Conservation (phyloP, 2,888 invertebrate genomes). For the Sylvicola cinctus region DNA sequence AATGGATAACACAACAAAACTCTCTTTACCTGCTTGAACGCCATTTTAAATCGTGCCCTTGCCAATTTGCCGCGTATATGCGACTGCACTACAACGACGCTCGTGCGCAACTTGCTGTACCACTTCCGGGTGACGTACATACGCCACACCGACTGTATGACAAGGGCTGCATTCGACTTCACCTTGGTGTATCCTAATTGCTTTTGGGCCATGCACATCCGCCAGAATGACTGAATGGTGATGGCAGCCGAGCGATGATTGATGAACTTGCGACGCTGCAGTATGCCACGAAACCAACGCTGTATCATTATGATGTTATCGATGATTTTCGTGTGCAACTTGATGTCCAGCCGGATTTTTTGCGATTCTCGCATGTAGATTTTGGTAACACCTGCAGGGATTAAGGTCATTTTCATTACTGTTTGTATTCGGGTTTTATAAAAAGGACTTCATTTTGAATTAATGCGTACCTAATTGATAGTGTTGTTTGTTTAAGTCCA, state of each 20-base stretch:
- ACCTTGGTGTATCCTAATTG: constrained; percentile 27
- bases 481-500: constrained; percentile 72
- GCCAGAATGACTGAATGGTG: constrained; percentile 52
- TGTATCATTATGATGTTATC: constrained; percentile 81
- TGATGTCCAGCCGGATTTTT: constrained; percentile 77
- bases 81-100: constrained; percentile 47
- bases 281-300: constrained; percentile 68
- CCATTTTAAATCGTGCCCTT: constrained; percentile 31
- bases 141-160: constrained; percentile 64
- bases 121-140: constrained; percentile 43
- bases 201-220: constrained; percentile 42
- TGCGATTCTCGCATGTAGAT: constrained; percentile 88
- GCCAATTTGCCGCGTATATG: constrained; percentile 44
- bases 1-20: constrained; percentile 6
- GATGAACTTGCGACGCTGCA: constrained; percentile 59
- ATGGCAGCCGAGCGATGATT: constrained; percentile 51
- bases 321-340: constrained; percentile 85
- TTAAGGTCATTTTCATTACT: background rate
- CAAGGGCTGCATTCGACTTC: constrained; percentile 34
- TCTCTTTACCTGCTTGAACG: constrained; percentile 14
- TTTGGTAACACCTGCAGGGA: constrained; percentile 58
- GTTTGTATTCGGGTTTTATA: background rate
- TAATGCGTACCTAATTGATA: constrained; percentile 52
- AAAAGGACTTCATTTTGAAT: background rate
- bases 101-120: constrained; percentile 38